phyloP scores from a whole-genome alignment of 2,888 invertebrate species.

The Mythimna pallens region DNA sequence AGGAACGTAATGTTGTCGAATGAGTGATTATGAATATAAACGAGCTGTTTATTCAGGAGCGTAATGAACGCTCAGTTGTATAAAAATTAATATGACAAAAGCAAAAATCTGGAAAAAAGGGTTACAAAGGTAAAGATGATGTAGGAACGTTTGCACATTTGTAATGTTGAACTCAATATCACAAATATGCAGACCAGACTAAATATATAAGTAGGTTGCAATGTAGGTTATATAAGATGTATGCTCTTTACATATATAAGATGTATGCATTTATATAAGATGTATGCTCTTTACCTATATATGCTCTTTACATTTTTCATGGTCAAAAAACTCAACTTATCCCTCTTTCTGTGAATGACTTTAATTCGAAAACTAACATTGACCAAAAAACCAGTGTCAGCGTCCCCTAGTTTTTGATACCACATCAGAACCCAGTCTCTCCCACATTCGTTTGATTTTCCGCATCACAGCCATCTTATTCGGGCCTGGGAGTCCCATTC shows the following conservation, averaged over 20 bases:
- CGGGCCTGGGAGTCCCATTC: neutral
- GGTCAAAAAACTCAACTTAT: neutral
- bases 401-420: neutral
- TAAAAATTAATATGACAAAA: neutral
- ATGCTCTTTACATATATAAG: neutral
- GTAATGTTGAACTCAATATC: neutral
- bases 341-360: neutral
- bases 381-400: neutral
- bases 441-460: constrained; percentile 27
- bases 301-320: neutral
- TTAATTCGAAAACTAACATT: neutral
- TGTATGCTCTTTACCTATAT: too few relatives aligned
- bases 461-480: constrained; percentile 11
- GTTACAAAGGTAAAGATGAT: neutral
- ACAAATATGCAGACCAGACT: too few relatives aligned
- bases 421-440: neutral
- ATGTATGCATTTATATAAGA: too few relatives aligned
- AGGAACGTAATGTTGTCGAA: neutral
- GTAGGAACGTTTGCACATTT: too few relatives aligned
- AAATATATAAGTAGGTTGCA: too few relatives aligned
- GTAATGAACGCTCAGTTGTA: too few relatives aligned
- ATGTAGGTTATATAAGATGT: too few relatives aligned
- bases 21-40: neutral
- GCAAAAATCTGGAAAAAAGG: neutral
- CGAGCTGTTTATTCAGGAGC: neutral